Evolutionary conservation across 2,888 invertebrate species (phyloP).

Genomic region (Cephus pygmeus): DNA sequence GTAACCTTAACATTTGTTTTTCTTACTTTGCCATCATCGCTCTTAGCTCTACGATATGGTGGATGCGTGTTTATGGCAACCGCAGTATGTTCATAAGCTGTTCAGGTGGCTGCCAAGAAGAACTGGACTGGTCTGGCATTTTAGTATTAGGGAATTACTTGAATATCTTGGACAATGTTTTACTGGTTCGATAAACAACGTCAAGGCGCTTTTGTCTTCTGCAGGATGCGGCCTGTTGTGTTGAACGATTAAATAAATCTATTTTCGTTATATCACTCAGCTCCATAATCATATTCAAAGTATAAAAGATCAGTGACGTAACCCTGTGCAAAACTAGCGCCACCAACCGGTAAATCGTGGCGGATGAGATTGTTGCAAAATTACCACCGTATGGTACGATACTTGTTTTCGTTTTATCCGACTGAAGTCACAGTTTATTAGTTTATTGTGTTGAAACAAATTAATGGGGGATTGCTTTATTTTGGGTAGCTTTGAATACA

Average conservation of each 20-base stretch:
- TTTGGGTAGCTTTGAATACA: not conserved
- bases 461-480: not conserved
- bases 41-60: not conserved
- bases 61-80: not conserved
- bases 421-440: not conserved
- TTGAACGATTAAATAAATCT: not conserved
- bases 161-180: not conserved
- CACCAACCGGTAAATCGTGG: not conserved
- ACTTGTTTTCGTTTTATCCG: not conserved
- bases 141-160: not conserved
- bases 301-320: not conserved
- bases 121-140: not conserved
- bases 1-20: not conserved
- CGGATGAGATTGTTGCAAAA: not conserved
- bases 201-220: not conserved
- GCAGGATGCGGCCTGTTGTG: not conserved
- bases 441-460: not conserved
- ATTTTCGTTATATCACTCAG: not conserved
- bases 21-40: not conserved
- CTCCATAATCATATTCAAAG: not conserved
- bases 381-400: not conserved
- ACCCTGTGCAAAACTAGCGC: not conserved
- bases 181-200: not conserved
- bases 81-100: not conserved
- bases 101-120: not conserved